These are phyloP conservation scores for Rallus limicola DNA, from an alignment of 2,113 vertebrate species.

Conservation along the genomic window DNA sequence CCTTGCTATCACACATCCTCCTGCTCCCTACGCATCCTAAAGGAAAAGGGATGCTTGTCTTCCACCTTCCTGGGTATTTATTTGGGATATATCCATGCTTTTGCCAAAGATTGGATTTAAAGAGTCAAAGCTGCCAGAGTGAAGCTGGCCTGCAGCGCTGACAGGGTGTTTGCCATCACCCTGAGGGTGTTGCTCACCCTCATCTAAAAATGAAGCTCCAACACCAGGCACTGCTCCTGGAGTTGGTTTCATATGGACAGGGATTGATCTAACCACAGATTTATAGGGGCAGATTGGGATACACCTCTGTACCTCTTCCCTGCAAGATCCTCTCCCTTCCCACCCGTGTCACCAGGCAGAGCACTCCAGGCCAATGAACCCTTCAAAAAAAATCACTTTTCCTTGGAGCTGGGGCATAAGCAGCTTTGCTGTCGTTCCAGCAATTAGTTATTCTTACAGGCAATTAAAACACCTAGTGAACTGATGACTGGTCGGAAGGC, in stretches of 20 bases:
- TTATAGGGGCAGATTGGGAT: too few relatives aligned
- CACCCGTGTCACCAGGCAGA: not conserved
- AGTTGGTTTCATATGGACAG: not conserved
- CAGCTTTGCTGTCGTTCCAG: not conserved
- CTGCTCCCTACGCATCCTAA: rapidly evolving
- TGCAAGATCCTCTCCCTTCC: not conserved
- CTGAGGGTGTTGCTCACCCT: not conserved
- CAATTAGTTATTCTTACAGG: not conserved
- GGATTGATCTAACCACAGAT: not conserved
- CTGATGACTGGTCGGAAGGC: not conserved
- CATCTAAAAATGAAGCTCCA: not conserved
- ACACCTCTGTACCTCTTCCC: not conserved
- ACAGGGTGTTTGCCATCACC: rapidly evolving
- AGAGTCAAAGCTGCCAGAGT: not conserved
- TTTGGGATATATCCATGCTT: not conserved
- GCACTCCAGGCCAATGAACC: not conserved
- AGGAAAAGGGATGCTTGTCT: not conserved
- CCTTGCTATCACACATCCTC: not conserved
- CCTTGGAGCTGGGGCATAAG: not conserved
- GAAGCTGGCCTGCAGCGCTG: not conserved
- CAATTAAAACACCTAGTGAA: slow-evolving; percentile 48
- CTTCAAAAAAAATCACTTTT: not conserved
- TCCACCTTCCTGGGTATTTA: not conserved
- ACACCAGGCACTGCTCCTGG: not conserved
- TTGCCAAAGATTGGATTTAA: not conserved